Percentiles rank a stretch among this genome's conserved stretches.
phyloP scores from a whole-genome alignment of 2,797 vertebrate genomes.

The Sebastes oblongus region DNA sequence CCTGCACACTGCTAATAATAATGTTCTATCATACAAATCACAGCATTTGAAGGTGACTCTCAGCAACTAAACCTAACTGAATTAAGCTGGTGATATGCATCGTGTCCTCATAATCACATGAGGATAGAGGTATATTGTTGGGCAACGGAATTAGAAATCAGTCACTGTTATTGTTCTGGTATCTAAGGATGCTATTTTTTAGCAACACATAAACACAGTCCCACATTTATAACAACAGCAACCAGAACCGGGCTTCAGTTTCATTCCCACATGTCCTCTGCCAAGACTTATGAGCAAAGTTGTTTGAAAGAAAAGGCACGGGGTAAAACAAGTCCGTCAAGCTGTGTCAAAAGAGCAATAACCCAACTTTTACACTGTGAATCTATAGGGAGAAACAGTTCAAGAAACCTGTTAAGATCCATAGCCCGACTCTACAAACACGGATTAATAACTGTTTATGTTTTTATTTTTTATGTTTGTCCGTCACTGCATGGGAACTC shows the following conservation, averaged over 20 bases:
- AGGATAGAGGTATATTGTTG: neutral
- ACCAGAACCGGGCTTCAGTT: neutral
- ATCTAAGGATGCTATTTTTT: neutral
- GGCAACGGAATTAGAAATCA: neutral
- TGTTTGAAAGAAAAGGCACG: neutral
- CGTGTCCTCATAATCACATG: neutral
- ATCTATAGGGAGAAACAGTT: neutral
- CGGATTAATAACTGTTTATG: constrained; percentile 5
- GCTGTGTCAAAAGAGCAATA: neutral
- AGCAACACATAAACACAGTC: neutral
- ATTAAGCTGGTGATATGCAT: constrained; percentile 7
- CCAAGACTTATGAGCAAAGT: neutral
- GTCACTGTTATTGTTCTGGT: neutral
- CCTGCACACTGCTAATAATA: neutral
- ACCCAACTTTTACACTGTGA: neutral
- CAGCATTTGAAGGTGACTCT: neutral
- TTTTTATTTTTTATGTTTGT: neutral
- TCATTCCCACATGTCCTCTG: neutral
- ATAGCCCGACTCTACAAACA: neutral
- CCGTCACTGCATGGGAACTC: constrained; percentile 22
- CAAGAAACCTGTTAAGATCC: neutral
- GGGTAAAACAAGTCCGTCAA: neutral
- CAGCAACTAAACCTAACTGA: neutral
- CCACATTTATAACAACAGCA: neutral
- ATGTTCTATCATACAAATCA: neutral